Evolutionary conservation across 2,797 vertebrate species (phyloP).

Genomic region (Anas georgica): DNA sequence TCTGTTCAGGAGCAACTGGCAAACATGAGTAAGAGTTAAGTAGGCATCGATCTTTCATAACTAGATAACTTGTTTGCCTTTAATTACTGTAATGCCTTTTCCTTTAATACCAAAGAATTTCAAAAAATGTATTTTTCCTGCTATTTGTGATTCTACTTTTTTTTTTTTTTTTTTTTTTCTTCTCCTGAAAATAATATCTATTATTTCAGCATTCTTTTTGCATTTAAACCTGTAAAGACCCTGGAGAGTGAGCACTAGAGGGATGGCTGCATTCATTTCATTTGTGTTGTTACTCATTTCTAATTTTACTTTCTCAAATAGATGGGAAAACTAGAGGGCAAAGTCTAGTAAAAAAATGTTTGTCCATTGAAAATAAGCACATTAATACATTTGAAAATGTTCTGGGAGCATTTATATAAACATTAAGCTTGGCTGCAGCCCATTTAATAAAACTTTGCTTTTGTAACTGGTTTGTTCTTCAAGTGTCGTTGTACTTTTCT

Average conservation of each 20-base stretch:
- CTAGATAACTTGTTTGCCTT: not conserved
- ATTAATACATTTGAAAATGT: not conserved
- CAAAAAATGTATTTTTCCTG: not conserved
- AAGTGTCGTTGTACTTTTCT: not conserved
- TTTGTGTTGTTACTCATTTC: not conserved
- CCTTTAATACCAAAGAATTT: not conserved
- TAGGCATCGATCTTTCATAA: not conserved
- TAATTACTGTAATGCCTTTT: not conserved
- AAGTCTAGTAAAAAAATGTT: not conserved
- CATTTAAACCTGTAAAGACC: not conserved
- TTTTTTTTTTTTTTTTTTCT: not conserved
- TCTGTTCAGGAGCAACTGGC: not conserved
- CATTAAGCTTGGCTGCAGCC: not conserved
- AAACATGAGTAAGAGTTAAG: not conserved
- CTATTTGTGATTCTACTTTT: not conserved
- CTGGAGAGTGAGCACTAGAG: fast-evolving
- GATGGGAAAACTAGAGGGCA: not conserved
- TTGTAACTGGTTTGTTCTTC: not conserved
- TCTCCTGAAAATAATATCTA: fast-evolving
- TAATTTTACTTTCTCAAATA: not conserved
- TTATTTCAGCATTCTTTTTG: not conserved
- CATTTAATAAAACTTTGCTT: not conserved
- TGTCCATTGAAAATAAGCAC: not conserved
- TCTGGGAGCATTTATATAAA: not conserved
- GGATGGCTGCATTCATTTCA: not conserved